Base-by-base conservation (phyloP, 2,888 invertebrate genomes). In the Subacronicta megacephala region DNA sequence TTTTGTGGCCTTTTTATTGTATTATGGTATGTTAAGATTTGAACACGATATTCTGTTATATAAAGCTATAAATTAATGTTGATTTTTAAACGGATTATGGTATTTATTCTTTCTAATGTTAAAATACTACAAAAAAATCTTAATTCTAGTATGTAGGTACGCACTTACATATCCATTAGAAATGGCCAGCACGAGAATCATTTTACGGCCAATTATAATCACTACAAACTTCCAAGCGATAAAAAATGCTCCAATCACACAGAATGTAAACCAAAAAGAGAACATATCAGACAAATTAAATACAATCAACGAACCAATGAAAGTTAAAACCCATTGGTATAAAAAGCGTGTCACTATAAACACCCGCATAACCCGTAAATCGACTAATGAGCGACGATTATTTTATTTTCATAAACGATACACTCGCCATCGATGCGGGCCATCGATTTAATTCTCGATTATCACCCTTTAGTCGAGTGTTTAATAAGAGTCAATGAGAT, bases 361-460 rank as follows among this genome's bases (percentile, higher is more conserved):
- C 81, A 87, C 93, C 92, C 93, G 93, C 93, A 92, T 92, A 67
- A 60, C 72, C 75, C 68, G 72, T 75, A 68, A 74, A 77, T 63
- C 83, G 78, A 87, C 88, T 90, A 92, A 91, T 92, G 90, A 87
- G 84, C 77, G 82, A 83, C 89, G 89, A 92, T 92, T 91, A 93
- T 91, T 89, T 89, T 90, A 90, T 92, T 90, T 91, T 90, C 82
- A 88, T 90, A 89, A 84, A 88, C 87, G 86, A 90, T 73, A 67
- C 57, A 63, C 45, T 41, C 40, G 45, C 41, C 77, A 70, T 67
- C 76, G 86, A 93, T 93, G 93, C 93, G 93, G 93, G 93, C 82
- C 80, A 80, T 87, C 88, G 89, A 88, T 88, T 89, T 81, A 89
- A 89, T 87, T 87, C 87, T 83, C 84, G 80, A 85, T 88, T 84